phyloP scores from a whole-genome alignment of 1,140 invertebrate species.

The Macrotrachela quadricornifera region DNA sequence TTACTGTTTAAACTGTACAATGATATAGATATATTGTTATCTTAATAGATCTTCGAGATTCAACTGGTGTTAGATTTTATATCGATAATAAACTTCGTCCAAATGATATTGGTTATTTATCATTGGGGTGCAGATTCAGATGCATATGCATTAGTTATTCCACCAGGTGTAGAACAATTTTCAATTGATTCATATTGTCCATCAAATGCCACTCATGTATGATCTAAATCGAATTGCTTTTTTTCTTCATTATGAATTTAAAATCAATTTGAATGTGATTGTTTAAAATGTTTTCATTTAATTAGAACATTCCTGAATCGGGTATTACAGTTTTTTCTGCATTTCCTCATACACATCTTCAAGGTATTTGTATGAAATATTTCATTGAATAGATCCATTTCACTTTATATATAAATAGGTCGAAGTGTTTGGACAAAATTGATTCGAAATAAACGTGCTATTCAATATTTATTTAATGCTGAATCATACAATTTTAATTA shows the following conservation, averaged over 20 bases:
- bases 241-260: not conserved
- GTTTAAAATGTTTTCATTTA: not conserved
- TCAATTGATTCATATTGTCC: not conserved
- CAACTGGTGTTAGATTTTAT: not conserved
- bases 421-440: slow-evolving; percentile 1
- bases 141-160: slow-evolving; percentile 2
- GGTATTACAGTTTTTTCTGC: not conserved
- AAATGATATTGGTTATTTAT: slow-evolving; percentile 3
- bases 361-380: no score
- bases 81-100: not conserved
- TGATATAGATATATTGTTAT: no score
- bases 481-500: slow-evolving; percentile 7
- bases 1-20: no score
- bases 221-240: not conserved
- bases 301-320: not conserved
- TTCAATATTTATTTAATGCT: slow-evolving; percentile 1
- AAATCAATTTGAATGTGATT: no score
- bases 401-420: no score
- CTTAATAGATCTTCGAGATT: not conserved
- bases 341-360: slow-evolving; percentile 4
- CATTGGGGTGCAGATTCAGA: not conserved
- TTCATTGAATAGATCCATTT: no score
- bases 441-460: not conserved
- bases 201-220: not conserved
- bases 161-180: not conserved